Evolutionary conservation across 1,140 invertebrate genomes (phyloP).

Genomic region (Asobara japonica): DNA sequence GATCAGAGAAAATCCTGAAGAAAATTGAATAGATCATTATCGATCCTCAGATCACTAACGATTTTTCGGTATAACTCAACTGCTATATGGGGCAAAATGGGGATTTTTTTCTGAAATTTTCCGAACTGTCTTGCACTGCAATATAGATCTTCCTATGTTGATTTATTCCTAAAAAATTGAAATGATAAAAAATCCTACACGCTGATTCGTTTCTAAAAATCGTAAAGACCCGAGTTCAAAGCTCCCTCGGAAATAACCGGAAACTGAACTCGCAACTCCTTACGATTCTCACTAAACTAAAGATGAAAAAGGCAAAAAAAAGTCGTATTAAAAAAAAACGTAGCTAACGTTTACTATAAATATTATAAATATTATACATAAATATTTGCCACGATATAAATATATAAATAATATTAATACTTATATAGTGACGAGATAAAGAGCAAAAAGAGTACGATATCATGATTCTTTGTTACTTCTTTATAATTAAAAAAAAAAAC

Average conservation of each 20-base stretch:
- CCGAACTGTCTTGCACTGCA: no score
- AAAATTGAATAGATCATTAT: background rate
- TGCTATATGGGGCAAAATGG: background rate
- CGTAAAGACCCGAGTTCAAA: background rate
- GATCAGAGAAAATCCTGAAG: background rate
- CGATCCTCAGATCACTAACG: background rate
- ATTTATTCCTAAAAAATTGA: background rate
- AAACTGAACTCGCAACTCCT: background rate
- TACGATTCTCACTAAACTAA: background rate
- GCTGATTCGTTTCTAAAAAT: background rate
- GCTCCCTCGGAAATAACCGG: background rate
- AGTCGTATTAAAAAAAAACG: conserved; percentile 25
- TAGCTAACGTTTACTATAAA: conserved; percentile 33
- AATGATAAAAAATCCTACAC: background rate
- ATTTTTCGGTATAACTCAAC: background rate
- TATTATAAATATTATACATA: conserved; percentile 21
- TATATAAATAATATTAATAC: conserved; percentile 46
- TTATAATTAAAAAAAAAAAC: conserved; percentile 67
- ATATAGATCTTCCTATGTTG: no score
- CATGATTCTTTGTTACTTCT: conserved; percentile 68
- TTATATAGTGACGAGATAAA: conserved; percentile 37
- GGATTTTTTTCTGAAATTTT: background rate
- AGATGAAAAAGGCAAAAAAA: no score
- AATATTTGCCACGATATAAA: conserved; percentile 52
- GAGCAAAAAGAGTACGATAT: conserved; percentile 38